Conservation (phyloP, 2,888 invertebrate species). For the Mimumesa dahlbomi region DNA sequence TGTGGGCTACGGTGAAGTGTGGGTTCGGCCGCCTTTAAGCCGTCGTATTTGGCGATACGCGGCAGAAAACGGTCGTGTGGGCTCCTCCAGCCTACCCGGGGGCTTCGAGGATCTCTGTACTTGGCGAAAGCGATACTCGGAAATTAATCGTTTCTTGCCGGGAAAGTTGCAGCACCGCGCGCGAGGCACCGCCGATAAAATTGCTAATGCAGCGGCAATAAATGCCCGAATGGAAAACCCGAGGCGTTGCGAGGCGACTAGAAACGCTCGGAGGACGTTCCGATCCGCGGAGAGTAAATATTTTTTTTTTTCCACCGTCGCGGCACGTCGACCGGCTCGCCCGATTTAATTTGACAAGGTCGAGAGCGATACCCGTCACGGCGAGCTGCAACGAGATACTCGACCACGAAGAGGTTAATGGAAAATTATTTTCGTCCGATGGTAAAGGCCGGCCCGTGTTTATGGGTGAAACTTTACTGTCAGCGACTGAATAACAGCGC, state of each 20-base stretch:
- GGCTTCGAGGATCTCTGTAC: conserved; percentile 20
- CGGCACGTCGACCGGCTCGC: background rate
- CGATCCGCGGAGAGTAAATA: background rate
- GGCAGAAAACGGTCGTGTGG: conserved; percentile 63
- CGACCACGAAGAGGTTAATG: conserved; percentile 42
- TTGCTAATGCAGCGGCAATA: conserved; percentile 35
- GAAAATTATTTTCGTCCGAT: conserved; percentile 47
- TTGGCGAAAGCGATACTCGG: conserved; percentile 48
- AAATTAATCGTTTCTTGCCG: conserved; percentile 36
- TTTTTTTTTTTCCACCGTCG: conserved; percentile 7
- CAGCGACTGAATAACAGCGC: no score
- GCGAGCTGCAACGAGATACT: conserved; percentile 27
- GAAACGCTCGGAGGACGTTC: background rate
- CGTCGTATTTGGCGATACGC: conserved; percentile 76
- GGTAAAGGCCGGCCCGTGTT: conserved; percentile 8
- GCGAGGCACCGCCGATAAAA: conserved; percentile 28
- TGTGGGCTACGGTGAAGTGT: conserved; percentile 74
- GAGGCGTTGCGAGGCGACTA: background rate
- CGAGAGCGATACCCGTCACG: conserved; percentile 36
- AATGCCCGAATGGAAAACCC: conserved; percentile 13
- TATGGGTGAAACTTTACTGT: background rate
- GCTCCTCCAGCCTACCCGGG: conserved; percentile 45
- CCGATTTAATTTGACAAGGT: conserved; percentile 47
- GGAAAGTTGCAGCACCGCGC: conserved; percentile 1
- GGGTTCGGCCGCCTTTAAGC: conserved; percentile 70